These are phyloP conservation scores for Drosophila anomalata DNA, from an alignment of 2,888 invertebrate genomes.

Conservation along the genomic window DNA sequence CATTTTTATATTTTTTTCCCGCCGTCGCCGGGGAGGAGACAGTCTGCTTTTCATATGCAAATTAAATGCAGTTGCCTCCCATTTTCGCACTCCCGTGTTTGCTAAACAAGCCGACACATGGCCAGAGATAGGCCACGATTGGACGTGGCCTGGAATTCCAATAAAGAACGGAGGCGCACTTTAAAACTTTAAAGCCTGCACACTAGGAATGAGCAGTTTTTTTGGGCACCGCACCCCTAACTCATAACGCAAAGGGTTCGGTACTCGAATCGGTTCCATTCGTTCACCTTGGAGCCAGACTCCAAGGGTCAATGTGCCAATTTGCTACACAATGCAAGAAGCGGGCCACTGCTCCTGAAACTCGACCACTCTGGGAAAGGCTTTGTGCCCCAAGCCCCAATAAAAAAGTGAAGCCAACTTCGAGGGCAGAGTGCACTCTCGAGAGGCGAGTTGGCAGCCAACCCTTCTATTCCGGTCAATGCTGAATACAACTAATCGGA, in stretches of 20 bases:
- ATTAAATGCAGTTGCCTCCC: slow-evolving; percentile 60
- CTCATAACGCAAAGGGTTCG: slow-evolving; percentile 48
- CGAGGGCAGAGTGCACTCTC: slow-evolving; percentile 51
- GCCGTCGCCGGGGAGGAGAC: slow-evolving; percentile 17
- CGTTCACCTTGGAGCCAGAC: slow-evolving; percentile 43
- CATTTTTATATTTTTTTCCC: slow-evolving; percentile 36
- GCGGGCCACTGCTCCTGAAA: slow-evolving; percentile 26
- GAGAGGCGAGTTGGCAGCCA: not conserved
- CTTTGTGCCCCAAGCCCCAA: slow-evolving; percentile 39
- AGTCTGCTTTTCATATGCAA: slow-evolving; percentile 61
- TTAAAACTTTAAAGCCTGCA: slow-evolving; percentile 29
- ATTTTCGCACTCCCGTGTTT: slow-evolving; percentile 32
- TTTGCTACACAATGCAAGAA: slow-evolving; percentile 68
- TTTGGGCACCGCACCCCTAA: slow-evolving; percentile 31
- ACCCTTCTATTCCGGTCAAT: slow-evolving; percentile 51
- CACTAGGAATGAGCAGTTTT: slow-evolving; percentile 9
- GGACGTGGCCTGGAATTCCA: slow-evolving; percentile 20
- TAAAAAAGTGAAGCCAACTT: slow-evolving; percentile 45
- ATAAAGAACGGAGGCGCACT: not conserved
- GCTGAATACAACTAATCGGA: slow-evolving; percentile 82
- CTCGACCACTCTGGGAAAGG: not conserved
- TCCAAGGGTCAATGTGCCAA: slow-evolving; percentile 70
- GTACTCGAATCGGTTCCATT: slow-evolving; percentile 32
- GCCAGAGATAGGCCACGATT: slow-evolving; percentile 60
- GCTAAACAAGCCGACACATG: slow-evolving; percentile 68